phyloP scores from a whole-genome alignment of 2,797 vertebrate genomes.

The Microcaecilia unicolor region DNA sequence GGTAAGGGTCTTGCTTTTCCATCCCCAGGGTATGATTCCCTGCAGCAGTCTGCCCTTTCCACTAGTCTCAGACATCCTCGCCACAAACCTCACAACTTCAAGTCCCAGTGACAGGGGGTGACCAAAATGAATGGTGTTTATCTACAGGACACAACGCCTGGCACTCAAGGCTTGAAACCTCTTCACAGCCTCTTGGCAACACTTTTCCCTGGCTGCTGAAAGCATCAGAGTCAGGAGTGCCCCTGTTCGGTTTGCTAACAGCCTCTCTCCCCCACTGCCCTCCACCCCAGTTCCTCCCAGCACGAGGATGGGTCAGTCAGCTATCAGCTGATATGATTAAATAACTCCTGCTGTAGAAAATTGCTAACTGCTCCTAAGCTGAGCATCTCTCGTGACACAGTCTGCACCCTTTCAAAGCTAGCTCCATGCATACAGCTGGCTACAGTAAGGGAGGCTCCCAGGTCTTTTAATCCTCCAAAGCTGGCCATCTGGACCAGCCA shows the following conservation, averaged over 20 bases:
- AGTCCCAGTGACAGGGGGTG: no score
- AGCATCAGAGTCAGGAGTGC: background rate
- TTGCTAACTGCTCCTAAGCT: no score
- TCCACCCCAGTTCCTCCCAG: accelerated
- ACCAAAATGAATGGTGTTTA: background rate
- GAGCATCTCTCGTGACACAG: slow-evolving; percentile 21
- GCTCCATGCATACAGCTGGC: slow-evolving; percentile 27
- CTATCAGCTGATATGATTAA: slow-evolving; percentile 53
- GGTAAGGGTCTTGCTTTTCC: slow-evolving; percentile 21
- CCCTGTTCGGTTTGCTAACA: background rate
- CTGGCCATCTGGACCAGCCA: no score
- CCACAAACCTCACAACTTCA: no score
- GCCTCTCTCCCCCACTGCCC: accelerated
- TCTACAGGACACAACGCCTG: background rate
- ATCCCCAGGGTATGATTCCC: slow-evolving; percentile 16
- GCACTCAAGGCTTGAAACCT: background rate
- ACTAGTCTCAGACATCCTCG: no score
- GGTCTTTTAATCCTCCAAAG: no score
- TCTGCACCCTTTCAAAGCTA: slow-evolving; percentile 29
- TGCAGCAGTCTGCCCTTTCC: background rate
- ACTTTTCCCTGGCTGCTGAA: background rate
- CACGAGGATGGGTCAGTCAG: slow-evolving; percentile 35
- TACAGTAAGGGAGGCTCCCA: slow-evolving; percentile 35
- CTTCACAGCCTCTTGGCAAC: background rate
- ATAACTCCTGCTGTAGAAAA: background rate